Evolutionary conservation across 2,888 invertebrate genomes (phyloP).

Genomic region (Cheilosia scutellata): DNA sequence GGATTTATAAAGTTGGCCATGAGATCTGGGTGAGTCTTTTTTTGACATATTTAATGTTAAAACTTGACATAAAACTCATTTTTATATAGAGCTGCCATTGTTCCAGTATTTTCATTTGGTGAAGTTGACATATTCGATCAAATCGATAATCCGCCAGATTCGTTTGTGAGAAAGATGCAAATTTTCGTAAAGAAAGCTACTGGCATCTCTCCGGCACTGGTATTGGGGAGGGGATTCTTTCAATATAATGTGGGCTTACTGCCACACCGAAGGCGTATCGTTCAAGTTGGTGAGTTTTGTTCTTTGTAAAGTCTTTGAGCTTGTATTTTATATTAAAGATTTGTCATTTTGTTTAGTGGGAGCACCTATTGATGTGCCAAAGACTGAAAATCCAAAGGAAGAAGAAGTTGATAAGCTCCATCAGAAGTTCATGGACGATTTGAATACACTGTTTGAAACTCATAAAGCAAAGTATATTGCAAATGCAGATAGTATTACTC

Average conservation of each 20-base stretch:
- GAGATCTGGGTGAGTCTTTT: slow-evolving; percentile 87
- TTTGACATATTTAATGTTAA: background rate
- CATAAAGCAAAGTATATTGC: slow-evolving; percentile 91
- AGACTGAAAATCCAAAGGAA: slow-evolving; percentile 88
- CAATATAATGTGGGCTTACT: slow-evolving; percentile 95
- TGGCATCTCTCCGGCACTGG: slow-evolving; percentile 91
- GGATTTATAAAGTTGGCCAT: slow-evolving; percentile 91
- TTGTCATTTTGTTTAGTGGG: slow-evolving; percentile 89
- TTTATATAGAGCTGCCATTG: slow-evolving; percentile 88
- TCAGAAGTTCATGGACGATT: slow-evolving; percentile 88
- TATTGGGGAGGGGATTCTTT: slow-evolving; percentile 94
- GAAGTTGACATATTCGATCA: slow-evolving; percentile 95
- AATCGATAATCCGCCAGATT: slow-evolving; percentile 89
- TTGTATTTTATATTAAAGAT: background rate
- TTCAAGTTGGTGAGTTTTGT: slow-evolving; percentile 91
- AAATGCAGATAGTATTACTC: slow-evolving; percentile 80
- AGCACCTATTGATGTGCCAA: slow-evolving; percentile 90
- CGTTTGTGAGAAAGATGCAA: slow-evolving; percentile 87
- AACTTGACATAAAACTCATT: background rate
- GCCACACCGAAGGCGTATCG: slow-evolving; percentile 91
- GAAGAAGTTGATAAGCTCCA: slow-evolving; percentile 92
- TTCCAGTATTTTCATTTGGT: slow-evolving; percentile 96
- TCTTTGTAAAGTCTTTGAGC: background rate
- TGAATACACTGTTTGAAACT: slow-evolving; percentile 91
- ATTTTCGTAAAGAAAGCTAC: slow-evolving; percentile 87